Percentiles rank a stretch among this genome's conserved stretches.
Evolutionary conservation across 2,797 vertebrate genomes (phyloP).

Genomic region (Tachyglossus aculeatus): DNA sequence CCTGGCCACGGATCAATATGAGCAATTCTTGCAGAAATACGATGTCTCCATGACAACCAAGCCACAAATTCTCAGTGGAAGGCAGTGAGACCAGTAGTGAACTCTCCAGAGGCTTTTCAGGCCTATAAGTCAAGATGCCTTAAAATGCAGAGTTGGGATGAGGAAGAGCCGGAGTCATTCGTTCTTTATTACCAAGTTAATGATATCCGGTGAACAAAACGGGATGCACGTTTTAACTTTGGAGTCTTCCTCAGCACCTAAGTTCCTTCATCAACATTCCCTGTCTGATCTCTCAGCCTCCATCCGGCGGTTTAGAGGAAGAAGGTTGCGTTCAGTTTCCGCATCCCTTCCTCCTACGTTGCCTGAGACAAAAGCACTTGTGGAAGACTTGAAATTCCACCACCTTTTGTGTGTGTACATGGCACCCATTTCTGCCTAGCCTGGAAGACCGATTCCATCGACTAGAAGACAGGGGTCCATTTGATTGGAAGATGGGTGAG

Average conservation of each 20-base stretch:
- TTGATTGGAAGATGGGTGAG: too few species aligned
- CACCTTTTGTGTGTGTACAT: background rate
- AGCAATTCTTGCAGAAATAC: constrained; percentile 98
- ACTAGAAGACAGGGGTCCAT: too few species aligned
- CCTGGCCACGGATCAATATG: constrained; percentile 96
- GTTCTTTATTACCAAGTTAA: constrained; percentile 78
- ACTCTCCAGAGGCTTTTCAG: constrained; percentile 80
- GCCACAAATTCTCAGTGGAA: constrained; percentile 90
- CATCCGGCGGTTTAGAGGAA: constrained; percentile 12
- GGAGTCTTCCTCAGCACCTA: constrained; percentile 57
- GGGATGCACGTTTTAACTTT: constrained; percentile 67
- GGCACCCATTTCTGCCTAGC: too few species aligned
- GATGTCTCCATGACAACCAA: constrained; percentile 96
- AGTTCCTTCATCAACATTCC: constrained; percentile 62
- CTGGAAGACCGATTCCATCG: too few species aligned
- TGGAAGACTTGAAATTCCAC: background rate
- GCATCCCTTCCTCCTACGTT: background rate
- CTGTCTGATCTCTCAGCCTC: constrained; percentile 26
- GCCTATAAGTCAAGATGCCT: constrained; percentile 80
- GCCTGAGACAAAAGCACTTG: background rate
- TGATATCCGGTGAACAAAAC: constrained; percentile 67
- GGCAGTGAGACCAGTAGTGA: constrained; percentile 79
- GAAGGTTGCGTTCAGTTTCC: constrained; percentile 19
- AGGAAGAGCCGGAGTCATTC: constrained; percentile 76
- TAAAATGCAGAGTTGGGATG: constrained; percentile 78